Base-by-base conservation (phyloP, 1,140 invertebrate genomes). In the Drosophila nannoptera region DNA sequence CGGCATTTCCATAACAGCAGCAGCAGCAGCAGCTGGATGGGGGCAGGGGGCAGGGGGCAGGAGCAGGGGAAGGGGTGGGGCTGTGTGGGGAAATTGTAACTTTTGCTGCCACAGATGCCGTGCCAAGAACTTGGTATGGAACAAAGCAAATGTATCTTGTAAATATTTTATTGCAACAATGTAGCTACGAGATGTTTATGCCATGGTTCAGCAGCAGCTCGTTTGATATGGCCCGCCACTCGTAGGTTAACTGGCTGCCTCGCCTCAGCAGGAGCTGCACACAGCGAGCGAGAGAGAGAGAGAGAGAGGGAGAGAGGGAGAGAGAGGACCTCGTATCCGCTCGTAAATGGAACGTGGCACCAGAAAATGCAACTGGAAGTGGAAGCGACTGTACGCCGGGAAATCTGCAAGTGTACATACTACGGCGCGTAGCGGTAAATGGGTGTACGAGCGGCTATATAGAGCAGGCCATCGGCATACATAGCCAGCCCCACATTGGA, bases 91-190 rank as follows among this genome's bases (percentile, higher is more conserved):
- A 22, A 22, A 22, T 2, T 22, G 22, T 22, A 64, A 72, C 52
- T 65, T 81, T 69, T 70, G 73, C 70, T 81, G 73, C 65, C 73
- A 52, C 63, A 77, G 78, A 65, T 75, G 78, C 78, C 62, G 73
- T 50, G 56, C 62, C 55, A 73, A 77, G 73, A 61, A 71, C 62
- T 73, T 67, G 49, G 61, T 49, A 69, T 75, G 69, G 68, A 61
- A 77, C 58, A 71, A 74, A 55, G 73, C 72, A 78, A 83, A 83
- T 83, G 78, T 75, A 76, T 75, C 68, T 71, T 83, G 75, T 83
- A 80, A 83, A 83, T 83, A 83, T 83, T 83, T 83, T 73, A 83
- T 83, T 84, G 80, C 76, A 71, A 83, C 80, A 76, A 84, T 83
- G 73, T 84, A 73, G 71, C 76, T 69, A 68, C 49, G 62, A 73